Evolutionary conservation across 2,888 invertebrate genomes (phyloP), one percentile per base, ranked within the genome.

Genomic region (Hirtodrosophila cameraria): DNA sequence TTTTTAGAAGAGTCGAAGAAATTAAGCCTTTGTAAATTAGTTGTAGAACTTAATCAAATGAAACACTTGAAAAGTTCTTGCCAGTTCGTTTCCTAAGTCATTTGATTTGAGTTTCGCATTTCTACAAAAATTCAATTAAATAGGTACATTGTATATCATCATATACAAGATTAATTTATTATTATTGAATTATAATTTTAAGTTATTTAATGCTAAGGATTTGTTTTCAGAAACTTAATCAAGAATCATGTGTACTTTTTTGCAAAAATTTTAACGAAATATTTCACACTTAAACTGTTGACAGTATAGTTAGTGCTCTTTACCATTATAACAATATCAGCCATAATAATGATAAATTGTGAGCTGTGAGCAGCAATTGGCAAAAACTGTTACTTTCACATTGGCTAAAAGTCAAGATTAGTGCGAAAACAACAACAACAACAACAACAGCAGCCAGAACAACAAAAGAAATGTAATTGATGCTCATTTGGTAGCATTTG

Each of bases 321-420:
- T 20, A 53, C 28, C 39, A 8, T 23, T 50, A 53, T 20, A 35
- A 55, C 59, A 61, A 59, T 36, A 50, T 55, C 2, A 49, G 30
- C 12, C 28, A 49, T 43, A 25, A 25, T 36, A 23, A 54, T 50
- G 54, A 28, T 12, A 39, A 70, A 55, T 27, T 49, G 28, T 41
- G 28, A 18, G 31, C 31, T 42, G 46, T 16, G 35, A 27, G 45
- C 38, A 38, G n/a, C 43, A 52, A 50, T 52, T 53, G 60, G 58
- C 45, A 58, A 61, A 77, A 78, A 79, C 79, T 79, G 79, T 79
- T 79, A 79, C 79, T 79, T 82, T 79, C 76, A 79, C 82, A 75
- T 73, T 69, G 54, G 61, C 63, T 61, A 63, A 74, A 52, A 62
- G 64, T 52, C 66, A 52, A 76, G 78, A 81, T 78, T 70, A 80